Evolutionary conservation across 92 coral and sea anemone genomes (phyloP), one percentile per base, ranked within the genome.

Genomic region (Phenganax subtilis): DNA sequence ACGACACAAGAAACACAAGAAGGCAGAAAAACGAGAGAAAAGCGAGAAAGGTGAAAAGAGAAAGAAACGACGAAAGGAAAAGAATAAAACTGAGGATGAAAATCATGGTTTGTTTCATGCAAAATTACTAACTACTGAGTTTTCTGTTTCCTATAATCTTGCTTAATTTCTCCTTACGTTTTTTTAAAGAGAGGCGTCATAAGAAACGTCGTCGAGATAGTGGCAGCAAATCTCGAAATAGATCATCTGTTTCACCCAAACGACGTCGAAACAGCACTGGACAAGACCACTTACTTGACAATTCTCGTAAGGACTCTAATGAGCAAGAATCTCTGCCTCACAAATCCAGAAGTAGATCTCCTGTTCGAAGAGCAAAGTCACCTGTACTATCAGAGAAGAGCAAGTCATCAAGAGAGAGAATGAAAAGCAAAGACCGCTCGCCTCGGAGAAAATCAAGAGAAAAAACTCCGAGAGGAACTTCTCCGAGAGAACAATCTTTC

Each of bases 51-150:
- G 51, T 9, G 56, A 77, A 37, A 77, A 77, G 16, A 58, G 57
- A 60, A 78, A 87, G 16, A 87, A 84, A 71, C 55, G 72, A 72
- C 71, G 69, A 62, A 87, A 83, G 75, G 85, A 85, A 78, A 81
- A 77, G 51, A 81, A 71, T n/a, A 87, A 83, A 67, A 70, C 81
- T 37, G 82, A 86, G 62, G 87, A 87, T 72, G 88, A 82, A 55
- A 87, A 63, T 56, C 86, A 29, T 29, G 88, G 84, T 55, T 87
- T 78, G 77, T 77, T 73, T 85, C 83, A 83, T 51, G 55, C 12
- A 12, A 9, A 69, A 5, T 31, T 69, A 2, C 31, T 69, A 20
- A 31, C 9, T 51, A n/a, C 20, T 69, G 17, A 69, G 9, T 69
- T 27, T 69, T 10, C 4, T 10, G 44, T 72, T 51, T 72, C 16